These are phyloP conservation scores for Vombatus ursinus DNA, from an alignment of 2,113 vertebrate species.

Conservation along the genomic window DNA sequence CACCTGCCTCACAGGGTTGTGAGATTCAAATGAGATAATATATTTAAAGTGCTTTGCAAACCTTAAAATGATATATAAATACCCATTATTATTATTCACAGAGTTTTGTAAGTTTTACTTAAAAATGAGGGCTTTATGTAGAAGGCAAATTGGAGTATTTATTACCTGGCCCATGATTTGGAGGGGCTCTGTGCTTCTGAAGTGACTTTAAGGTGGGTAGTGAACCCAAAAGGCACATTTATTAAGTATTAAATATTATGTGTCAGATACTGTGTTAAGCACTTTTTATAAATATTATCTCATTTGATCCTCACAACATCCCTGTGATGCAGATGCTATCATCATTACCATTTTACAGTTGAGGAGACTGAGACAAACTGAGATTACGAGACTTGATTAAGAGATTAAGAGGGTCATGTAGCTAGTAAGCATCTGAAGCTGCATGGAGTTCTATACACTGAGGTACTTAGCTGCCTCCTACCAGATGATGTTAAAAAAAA, in stretches of 20 bases:
- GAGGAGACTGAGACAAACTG: background rate
- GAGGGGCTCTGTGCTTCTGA: background rate
- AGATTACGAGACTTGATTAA: background rate
- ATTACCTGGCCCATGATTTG: background rate
- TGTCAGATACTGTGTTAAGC: background rate
- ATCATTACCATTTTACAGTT: background rate
- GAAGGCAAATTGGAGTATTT: background rate
- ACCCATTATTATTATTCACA: background rate
- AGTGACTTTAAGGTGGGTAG: background rate
- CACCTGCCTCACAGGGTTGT: background rate
- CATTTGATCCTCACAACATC: background rate
- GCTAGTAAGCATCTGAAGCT: background rate
- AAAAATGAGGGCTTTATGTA: background rate
- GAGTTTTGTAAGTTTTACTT: background rate
- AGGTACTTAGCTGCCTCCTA: background rate
- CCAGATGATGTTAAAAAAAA: background rate
- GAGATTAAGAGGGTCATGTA: background rate
- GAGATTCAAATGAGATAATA: background rate
- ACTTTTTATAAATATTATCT: background rate
- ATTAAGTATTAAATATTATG: background rate
- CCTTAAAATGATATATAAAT: background rate
- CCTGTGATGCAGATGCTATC: background rate
- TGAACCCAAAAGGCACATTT: background rate
- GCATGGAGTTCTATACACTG: background rate
- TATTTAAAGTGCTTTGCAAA: background rate